Percentiles rank a stretch among this genome's conserved stretches.
phyloP scores from a whole-genome alignment of 2,888 invertebrate genomes.

The Bellardia pandia region DNA sequence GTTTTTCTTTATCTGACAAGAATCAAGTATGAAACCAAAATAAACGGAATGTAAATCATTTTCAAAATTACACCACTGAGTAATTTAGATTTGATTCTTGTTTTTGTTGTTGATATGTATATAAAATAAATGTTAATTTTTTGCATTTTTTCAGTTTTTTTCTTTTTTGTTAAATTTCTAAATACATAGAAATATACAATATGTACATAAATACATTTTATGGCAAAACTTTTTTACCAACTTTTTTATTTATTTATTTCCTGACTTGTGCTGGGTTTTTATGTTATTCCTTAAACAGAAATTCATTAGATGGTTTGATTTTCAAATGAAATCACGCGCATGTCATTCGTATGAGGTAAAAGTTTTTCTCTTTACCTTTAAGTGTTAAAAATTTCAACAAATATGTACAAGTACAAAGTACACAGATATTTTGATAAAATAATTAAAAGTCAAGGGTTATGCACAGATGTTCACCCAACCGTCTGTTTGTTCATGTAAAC shows the following conservation, averaged over 20 bases:
- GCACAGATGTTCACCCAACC: too few relatives aligned
- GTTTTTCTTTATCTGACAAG: not conserved
- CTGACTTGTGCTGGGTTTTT: not conserved
- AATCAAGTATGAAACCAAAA: not conserved
- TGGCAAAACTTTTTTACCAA: not conserved
- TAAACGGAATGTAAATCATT: constrained; percentile 28
- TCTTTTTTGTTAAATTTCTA: not conserved
- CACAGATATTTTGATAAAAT: too few relatives aligned
- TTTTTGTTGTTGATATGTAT: constrained; percentile 37
- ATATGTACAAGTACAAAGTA: too few relatives aligned
- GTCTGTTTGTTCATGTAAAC: too few relatives aligned
- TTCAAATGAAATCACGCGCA: not conserved
- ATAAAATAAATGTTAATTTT: constrained; percentile 67
- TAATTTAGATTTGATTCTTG: constrained; percentile 33
- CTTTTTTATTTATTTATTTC: constrained; percentile 24
- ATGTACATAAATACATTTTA: not conserved
- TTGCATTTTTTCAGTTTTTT: not conserved
- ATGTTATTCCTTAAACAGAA: not conserved
- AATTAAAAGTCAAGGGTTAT: too few relatives aligned
- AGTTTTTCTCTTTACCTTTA: not conserved
- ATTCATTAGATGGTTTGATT: not conserved
- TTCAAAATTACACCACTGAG: constrained; percentile 9
- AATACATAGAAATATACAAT: not conserved
- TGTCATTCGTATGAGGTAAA: not conserved
- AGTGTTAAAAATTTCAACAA: not conserved